phyloP scores from a whole-genome alignment of 2,888 invertebrate species.

The Amiota minor region DNA sequence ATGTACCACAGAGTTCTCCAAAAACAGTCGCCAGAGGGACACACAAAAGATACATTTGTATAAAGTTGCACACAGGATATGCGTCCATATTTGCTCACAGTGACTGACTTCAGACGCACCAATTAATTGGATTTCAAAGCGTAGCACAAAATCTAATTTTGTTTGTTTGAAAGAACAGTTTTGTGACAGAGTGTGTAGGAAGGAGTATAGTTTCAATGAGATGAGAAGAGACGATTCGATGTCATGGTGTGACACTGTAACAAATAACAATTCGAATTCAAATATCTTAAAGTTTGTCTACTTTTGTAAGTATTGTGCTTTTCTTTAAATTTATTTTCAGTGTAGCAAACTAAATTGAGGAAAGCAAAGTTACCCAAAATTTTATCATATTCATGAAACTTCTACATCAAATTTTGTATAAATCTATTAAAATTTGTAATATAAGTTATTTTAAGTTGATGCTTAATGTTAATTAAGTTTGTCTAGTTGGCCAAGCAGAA shows the following conservation, averaged over 20 bases:
- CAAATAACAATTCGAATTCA: no score
- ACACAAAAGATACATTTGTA: not conserved
- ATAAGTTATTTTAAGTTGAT: not conserved
- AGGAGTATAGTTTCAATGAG: no score
- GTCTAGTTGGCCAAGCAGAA: constrained; percentile 12
- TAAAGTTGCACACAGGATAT: not conserved
- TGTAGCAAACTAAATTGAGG: not conserved
- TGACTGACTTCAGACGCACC: no score
- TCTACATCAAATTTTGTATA: not conserved
- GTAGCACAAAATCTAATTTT: no score
- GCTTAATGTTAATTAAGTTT: constrained; percentile 21
- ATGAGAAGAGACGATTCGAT: no score
- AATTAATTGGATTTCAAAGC: no score
- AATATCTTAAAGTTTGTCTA: no score
- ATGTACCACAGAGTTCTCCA: not conserved
- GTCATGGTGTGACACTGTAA: no score
- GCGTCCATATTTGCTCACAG: not conserved
- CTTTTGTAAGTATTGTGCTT: no score
- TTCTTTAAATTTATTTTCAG: not conserved
- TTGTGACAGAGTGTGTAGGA: no score
- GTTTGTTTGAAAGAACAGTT: no score
- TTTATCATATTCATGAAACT: not conserved
- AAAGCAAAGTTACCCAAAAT: no score
- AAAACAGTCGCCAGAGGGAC: constrained; percentile 2
- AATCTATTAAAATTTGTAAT: not conserved